Evolutionary conservation across 92 coral and sea anemone species (phyloP).

Genomic region (Umimayanthus kanabou): DNA sequence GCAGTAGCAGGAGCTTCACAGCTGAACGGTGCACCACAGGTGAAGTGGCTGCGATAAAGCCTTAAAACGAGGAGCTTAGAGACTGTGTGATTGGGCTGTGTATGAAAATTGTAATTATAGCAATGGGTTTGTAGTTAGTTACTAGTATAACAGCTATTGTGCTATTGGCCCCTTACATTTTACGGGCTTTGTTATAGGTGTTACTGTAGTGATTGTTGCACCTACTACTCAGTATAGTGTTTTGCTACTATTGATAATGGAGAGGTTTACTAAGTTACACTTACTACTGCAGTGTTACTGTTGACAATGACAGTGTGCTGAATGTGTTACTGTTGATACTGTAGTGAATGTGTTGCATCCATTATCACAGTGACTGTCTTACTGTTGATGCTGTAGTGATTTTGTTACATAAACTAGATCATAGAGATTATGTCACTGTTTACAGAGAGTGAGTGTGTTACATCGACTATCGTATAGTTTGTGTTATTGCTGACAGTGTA

Average conservation of each 20-base stretch:
- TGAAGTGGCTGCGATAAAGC: constrained; percentile 7
- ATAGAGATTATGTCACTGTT: neutral
- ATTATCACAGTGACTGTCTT: too few species aligned
- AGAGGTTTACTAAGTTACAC: too few species aligned
- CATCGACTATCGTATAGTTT: neutral
- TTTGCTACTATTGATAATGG: too few species aligned
- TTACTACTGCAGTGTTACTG: too few species aligned
- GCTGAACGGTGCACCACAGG: constrained; percentile 74
- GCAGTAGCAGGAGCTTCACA: constrained; percentile 72
- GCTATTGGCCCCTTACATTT: neutral
- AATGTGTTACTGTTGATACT: neutral
- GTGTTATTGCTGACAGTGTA: neutral
- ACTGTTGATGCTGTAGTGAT: neutral
- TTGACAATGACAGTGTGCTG: too few species aligned
- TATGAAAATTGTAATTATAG: neutral
- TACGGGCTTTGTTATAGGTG: neutral
- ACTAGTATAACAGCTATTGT: neutral
- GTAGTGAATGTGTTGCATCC: neutral
- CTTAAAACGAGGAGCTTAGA: neutral
- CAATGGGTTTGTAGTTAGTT: neutral
- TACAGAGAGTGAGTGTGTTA: neutral
- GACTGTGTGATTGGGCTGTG: neutral
- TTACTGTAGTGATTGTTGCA: too few species aligned
- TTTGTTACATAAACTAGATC: neutral
- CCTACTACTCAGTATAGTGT: too few species aligned